These are phyloP conservation scores for Corythornis leucogaster DNA, from an alignment of 2,797 vertebrate genomes.

Conservation along the genomic window DNA sequence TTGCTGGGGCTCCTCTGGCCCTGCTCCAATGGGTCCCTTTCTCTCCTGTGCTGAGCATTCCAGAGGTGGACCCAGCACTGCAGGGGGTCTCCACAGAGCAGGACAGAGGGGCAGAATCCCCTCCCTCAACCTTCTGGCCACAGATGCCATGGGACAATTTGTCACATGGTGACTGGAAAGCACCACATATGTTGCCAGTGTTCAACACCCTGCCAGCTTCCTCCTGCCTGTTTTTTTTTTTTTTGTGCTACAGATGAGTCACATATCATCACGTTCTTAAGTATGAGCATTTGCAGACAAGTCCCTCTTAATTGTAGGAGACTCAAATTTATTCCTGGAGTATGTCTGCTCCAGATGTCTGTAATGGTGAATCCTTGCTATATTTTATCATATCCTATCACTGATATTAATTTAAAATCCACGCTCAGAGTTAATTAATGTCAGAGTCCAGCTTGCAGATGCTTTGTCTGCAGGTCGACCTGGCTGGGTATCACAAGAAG, in stretches of 20 bases:
- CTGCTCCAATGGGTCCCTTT: not conserved
- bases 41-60: not conserved
- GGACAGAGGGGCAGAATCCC: not conserved
- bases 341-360: not conserved
- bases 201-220: not conserved
- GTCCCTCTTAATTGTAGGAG: not conserved
- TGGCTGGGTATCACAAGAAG: not conserved
- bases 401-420: not conserved
- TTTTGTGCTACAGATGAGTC: not conserved
- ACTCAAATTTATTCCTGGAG: not conserved
- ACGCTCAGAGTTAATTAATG: not conserved
- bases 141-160: not conserved
- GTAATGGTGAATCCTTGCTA: not conserved
- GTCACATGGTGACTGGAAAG: not conserved
- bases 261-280: not conserved
- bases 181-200: no score
- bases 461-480: not conserved
- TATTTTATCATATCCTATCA: not conserved
- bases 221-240: not conserved
- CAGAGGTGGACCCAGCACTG: not conserved
- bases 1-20: not conserved
- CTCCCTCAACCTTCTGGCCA: no score
- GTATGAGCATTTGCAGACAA: not conserved
- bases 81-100: no score
- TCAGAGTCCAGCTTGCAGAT: not conserved